phyloP scores from a whole-genome alignment of 2,113 vertebrate species.

The Cyphomyrus discorhynchus region DNA sequence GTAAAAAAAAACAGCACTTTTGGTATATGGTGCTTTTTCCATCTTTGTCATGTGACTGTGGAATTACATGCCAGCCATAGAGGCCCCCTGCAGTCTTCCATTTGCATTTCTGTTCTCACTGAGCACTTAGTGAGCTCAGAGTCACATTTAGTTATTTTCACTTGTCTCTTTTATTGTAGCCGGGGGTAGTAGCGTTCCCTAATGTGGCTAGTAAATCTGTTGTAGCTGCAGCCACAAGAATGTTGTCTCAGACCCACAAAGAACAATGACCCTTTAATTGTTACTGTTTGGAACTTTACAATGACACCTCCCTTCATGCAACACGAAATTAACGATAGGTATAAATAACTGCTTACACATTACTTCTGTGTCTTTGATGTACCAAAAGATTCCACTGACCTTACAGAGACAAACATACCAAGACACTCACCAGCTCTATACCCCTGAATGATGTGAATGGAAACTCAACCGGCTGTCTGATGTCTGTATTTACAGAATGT shows the following conservation, averaged over 20 bases:
- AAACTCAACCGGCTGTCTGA: not conserved
- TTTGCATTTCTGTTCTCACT: not conserved
- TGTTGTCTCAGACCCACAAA: not conserved
- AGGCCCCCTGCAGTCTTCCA: not conserved
- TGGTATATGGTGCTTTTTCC: not conserved
- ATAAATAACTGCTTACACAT: not conserved
- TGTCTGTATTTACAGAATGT: slow-evolving; percentile 67
- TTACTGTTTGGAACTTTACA: not conserved
- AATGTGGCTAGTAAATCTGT: not conserved
- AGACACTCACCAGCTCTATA: not conserved
- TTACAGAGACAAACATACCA: not conserved
- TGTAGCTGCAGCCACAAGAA: not conserved
- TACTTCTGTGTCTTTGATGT: not conserved
- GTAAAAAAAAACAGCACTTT: no score
- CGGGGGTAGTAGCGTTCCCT: not conserved
- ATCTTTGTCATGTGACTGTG: not conserved
- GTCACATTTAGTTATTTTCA: slow-evolving; percentile 17
- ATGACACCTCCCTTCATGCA: no score
- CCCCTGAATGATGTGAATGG: not conserved
- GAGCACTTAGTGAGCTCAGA: not conserved
- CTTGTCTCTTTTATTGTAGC: slow-evolving; percentile 7
- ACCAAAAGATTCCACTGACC: no score
- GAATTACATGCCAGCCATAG: not conserved
- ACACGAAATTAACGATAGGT: not conserved
- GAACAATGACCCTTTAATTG: not conserved